Percentiles rank a stretch among this genome's conserved stretches.
Conservation (phyloP, 2,888 invertebrate genomes). For the Ophraella communa region DNA sequence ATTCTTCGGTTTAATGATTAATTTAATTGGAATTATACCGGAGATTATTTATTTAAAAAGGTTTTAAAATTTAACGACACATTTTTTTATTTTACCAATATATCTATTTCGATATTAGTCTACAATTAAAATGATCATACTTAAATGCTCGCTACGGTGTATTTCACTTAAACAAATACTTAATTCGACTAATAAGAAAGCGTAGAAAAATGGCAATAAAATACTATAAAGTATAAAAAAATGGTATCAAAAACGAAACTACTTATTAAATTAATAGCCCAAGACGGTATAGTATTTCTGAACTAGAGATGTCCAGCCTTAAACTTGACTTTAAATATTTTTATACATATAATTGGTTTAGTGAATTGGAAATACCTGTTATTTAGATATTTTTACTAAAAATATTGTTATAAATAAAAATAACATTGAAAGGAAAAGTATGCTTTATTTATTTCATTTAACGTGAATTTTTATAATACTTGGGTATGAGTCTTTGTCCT, state of each 20-base stretch:
- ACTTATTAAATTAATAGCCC: neutral
- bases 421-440: too few species aligned
- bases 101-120: neutral
- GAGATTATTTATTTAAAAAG: neutral
- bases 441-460: too few species aligned
- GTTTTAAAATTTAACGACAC: neutral
- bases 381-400: too few species aligned
- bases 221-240: neutral
- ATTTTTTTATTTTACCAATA: neutral
- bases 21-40: neutral
- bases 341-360: too few species aligned
- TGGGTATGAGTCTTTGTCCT: too few species aligned
- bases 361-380: too few species aligned
- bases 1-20: conserved; percentile 10
- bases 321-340: too few species aligned
- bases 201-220: neutral
- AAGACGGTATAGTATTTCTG: too few species aligned
- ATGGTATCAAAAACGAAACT: neutral
- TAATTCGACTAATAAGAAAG: neutral
- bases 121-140: too few species aligned
- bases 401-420: too few species aligned
- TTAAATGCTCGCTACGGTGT: neutral
- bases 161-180: neutral
- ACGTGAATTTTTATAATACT: too few species aligned
- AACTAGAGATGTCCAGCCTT: too few species aligned